Conservation (phyloP, 1,140 invertebrate species). For the Rhagoletis zephyria region DNA sequence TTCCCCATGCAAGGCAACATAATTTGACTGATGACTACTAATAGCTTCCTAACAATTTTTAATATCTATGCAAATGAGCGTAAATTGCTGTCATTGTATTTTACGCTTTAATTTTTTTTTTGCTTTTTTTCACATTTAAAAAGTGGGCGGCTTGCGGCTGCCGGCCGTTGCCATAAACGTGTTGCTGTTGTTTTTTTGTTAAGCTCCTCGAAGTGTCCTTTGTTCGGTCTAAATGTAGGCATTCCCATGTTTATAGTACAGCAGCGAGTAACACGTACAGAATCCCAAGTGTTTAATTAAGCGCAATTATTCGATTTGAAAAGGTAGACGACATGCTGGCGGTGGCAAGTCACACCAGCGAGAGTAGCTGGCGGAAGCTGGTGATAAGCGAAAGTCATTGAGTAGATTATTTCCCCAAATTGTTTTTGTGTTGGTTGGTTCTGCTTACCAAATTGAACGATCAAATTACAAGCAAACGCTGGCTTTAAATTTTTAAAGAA, state of each 20-base stretch:
- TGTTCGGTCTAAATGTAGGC: no score
- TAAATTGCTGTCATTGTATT: neutral
- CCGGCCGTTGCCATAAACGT: neutral
- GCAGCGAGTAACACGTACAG: neutral
- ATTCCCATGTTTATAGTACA: neutral
- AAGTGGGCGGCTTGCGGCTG: neutral
- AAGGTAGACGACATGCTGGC: neutral
- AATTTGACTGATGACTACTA: neutral
- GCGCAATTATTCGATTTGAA: neutral
- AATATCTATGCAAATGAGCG: neutral
- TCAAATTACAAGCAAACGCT: no score
- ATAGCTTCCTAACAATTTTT: neutral
- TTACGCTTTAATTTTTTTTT: neutral
- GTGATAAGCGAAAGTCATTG: no score
- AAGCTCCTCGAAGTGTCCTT: neutral
- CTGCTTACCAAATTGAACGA: no score
- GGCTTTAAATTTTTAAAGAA: no score
- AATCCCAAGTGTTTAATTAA: conserved; percentile 13
- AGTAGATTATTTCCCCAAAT: no score
- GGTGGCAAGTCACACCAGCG: neutral
- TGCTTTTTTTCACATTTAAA: neutral
- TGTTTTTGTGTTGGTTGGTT: no score
- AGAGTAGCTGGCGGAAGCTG: neutral
- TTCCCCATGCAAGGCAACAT: neutral
- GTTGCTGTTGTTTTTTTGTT: neutral